Conservation (phyloP, 2,888 invertebrate species). For the Octonoba sinensis region DNA sequence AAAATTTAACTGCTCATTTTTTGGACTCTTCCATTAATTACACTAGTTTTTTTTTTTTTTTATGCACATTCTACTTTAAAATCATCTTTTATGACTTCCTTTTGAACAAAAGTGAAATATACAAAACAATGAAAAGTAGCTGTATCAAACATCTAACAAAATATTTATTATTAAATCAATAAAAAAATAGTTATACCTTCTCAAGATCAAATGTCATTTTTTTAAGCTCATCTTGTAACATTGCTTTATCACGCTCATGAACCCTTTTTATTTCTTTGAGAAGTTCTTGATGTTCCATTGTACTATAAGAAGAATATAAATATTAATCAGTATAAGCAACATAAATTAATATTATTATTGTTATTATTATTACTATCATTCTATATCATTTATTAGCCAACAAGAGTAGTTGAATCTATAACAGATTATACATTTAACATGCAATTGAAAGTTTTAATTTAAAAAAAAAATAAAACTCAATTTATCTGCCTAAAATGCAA, state of each 20-base stretch:
- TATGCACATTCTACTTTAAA: too few species aligned
- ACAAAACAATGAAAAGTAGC: background rate
- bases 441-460: background rate
- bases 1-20: too few species aligned
- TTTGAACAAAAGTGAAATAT: background rate
- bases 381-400: too few species aligned
- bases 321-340: background rate
- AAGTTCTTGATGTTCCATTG: constrained; percentile 85
- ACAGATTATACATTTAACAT: too few species aligned
- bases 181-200: constrained; percentile 76
- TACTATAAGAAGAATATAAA: constrained; percentile 71
- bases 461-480: background rate
- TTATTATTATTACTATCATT: background rate
- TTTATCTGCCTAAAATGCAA: background rate
- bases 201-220: constrained; percentile 86
- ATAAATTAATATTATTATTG: background rate
- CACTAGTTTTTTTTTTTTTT: too few species aligned
- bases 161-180: background rate
- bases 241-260: constrained; percentile 83
- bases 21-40: too few species aligned
- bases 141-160: constrained; percentile 15
- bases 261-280: constrained; percentile 80
- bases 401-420: too few species aligned
- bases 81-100: too few species aligned
- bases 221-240: constrained; percentile 88